Evolutionary conservation across 2,113 vertebrate species (phyloP).

Genomic region (Atractosteus spatula): DNA sequence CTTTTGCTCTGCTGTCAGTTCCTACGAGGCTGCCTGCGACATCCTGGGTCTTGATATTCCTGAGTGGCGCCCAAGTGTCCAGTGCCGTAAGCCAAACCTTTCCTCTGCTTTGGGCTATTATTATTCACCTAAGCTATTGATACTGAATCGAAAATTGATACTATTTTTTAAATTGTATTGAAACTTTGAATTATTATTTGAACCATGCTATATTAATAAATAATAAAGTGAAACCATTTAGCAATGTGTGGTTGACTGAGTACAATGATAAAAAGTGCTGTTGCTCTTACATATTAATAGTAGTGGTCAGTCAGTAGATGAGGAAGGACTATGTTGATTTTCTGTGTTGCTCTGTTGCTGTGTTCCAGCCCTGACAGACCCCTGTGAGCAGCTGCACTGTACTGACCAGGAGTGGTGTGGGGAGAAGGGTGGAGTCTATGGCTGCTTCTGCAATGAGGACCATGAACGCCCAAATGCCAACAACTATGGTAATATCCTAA

Average conservation of each 20-base stretch:
- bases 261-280: too few relatives aligned
- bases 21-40: constrained; percentile 44
- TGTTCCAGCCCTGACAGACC: neutral
- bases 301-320: too few relatives aligned
- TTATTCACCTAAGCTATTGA: neutral
- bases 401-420: constrained; percentile 31
- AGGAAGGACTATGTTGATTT: too few relatives aligned
- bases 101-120: neutral
- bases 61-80: constrained; percentile 39
- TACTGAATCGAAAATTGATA: neutral
- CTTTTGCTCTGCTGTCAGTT: constrained; percentile 45
- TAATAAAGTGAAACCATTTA: neutral
- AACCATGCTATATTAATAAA: neutral
- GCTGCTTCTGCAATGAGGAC: constrained; percentile 27
- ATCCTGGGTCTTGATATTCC: constrained; percentile 27
- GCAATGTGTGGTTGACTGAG: constrained; percentile 3
- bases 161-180: neutral
- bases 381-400: constrained; percentile 21
- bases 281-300: too few relatives aligned
- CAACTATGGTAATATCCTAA: constrained; percentile 1
- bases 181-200: neutral
- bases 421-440: constrained; percentile 12
- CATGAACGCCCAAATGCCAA: neutral
- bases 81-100: constrained; percentile 39
- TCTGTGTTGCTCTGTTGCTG: too few relatives aligned